phyloP scores from a whole-genome alignment of 2,888 invertebrate species.

The Pantelozetes paolii region DNA sequence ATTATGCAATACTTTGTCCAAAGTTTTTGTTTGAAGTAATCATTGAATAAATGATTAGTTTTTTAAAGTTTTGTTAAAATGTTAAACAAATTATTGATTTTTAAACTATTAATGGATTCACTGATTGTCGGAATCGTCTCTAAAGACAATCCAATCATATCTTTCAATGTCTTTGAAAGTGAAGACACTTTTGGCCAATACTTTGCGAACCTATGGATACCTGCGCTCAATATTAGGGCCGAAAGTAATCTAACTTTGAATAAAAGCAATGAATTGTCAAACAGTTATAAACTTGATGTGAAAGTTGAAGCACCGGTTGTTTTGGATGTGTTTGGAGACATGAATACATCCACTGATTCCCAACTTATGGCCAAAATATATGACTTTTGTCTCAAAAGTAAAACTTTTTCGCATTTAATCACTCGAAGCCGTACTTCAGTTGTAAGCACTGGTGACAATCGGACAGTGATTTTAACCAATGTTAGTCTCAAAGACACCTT shows the following conservation, averaged over 20 bases:
- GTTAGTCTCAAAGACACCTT: neutral
- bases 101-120: neutral
- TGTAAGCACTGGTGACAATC: neutral
- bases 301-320: constrained; percentile 1
- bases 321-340: neutral
- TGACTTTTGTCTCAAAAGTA: neutral
- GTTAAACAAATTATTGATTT: neutral
- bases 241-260: neutral
- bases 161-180: constrained; percentile 18
- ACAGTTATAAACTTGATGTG: neutral
- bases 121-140: neutral
- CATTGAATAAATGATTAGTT: neutral
- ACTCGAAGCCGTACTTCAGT: constrained; percentile 12
- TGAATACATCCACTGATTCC: neutral
- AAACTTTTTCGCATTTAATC: neutral
- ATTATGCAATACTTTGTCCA: neutral
- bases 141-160: neutral
- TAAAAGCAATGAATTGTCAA: neutral
- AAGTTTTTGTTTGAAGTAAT: neutral
- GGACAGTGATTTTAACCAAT: constrained; percentile 7
- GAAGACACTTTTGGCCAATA: constrained; percentile 10
- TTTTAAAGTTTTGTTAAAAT: neutral
- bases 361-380: neutral
- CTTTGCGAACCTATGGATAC: neutral
- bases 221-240: constrained; percentile 12